These are phyloP conservation scores for Mesoligia furuncula DNA, from an alignment of 2,888 invertebrate species.

Conservation along the genomic window DNA sequence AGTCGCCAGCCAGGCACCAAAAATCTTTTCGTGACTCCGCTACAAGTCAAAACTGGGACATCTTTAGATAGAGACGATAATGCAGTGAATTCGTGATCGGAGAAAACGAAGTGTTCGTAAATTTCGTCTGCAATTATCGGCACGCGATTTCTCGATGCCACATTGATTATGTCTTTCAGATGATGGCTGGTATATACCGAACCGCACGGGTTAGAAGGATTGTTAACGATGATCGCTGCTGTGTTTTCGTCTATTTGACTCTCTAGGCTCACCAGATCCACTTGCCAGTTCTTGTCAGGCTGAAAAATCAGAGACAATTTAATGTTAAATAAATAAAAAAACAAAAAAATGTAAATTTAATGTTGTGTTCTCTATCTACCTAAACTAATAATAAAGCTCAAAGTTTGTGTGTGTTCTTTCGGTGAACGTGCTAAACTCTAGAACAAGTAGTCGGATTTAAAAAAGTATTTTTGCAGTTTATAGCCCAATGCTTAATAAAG, in stretches of 20 bases:
- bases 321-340: no score
- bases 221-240: constrained; percentile 97
- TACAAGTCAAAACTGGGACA: constrained; percentile 98
- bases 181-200: constrained; percentile 96
- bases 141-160: constrained; percentile 94
- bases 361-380: background rate
- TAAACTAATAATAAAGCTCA: background rate
- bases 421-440: background rate
- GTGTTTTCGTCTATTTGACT: constrained; percentile 96
- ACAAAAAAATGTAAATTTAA: no score
- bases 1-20: constrained; percentile 99
- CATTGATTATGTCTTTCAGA: constrained; percentile 93
- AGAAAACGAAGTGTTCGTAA: constrained; percentile 98
- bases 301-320: constrained; percentile 84
- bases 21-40: constrained; percentile 98
- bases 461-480: background rate
- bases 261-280: constrained; percentile 96
- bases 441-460: background rate
- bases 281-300: constrained; percentile 96
- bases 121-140: constrained; percentile 99
- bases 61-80: constrained; percentile 95
- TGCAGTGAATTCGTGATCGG: constrained; percentile 94
- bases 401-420: background rate
- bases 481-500: background rate
- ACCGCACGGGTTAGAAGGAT: constrained; percentile 99